Percentiles rank a stretch among this genome's conserved stretches.
phyloP scores from a whole-genome alignment of 2,113 vertebrate species.

The Heloderma charlesbogerti region DNA sequence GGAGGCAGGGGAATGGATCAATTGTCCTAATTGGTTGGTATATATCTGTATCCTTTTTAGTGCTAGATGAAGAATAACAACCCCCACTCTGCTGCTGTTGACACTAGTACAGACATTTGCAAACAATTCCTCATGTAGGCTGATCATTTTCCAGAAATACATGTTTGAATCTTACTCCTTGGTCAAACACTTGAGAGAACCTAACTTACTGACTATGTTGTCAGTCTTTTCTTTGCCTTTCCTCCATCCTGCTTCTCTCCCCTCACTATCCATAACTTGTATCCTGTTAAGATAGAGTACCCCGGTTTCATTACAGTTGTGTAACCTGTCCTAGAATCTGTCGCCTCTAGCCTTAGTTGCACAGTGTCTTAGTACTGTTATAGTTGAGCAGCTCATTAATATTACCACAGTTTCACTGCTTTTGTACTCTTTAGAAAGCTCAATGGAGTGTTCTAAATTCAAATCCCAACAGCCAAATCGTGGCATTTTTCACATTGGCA shows the following conservation, averaged over 20 bases:
- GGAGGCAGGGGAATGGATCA: neutral
- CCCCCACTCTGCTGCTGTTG: neutral
- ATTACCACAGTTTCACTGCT: neutral
- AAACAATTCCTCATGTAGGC: neutral
- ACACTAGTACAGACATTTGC: neutral
- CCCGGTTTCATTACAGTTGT: neutral
- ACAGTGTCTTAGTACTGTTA: neutral
- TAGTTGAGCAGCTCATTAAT: neutral
- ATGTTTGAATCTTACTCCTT: neutral
- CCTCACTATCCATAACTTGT: neutral
- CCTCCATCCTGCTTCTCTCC: neutral
- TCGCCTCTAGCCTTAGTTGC: neutral
- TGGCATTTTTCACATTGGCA: neutral
- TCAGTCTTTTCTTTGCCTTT: neutral
- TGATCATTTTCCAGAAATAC: neutral
- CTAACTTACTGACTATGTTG: neutral
- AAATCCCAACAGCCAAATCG: neutral
- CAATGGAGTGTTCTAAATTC: neutral
- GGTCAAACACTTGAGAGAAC: neutral
- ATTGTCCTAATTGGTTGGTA: neutral
- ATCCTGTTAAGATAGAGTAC: neutral
- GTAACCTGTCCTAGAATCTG: neutral
- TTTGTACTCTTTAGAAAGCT: neutral
- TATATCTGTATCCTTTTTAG: neutral
- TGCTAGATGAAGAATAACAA: neutral